A percentile compares a stretch with the other conserved stretches of the same genome.
phyloP scores from a whole-genome alignment of 2,888 invertebrate species.

The Caenorhabditis sinica region DNA sequence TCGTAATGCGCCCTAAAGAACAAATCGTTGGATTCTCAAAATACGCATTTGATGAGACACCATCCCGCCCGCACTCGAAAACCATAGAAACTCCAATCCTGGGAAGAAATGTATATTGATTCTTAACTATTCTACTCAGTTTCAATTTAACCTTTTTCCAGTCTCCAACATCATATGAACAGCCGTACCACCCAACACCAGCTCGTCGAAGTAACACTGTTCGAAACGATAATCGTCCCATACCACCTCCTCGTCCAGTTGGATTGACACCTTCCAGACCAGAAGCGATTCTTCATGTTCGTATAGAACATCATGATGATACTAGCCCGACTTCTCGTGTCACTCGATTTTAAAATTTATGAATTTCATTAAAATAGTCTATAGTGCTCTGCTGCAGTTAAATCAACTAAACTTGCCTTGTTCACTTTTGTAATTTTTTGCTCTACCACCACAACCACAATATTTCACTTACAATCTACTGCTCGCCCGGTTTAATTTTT shows the following conservation, averaged over 20 bases:
- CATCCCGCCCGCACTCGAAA: constrained; percentile 1
- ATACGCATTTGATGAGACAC: constrained; percentile 26
- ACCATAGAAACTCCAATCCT: constrained; percentile 53
- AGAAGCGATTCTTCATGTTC: constrained; percentile 22
- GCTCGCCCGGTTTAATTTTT: constrained; percentile 25
- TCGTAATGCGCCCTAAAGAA: constrained; percentile 45
- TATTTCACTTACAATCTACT: constrained; percentile 44
- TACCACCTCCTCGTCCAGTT: constrained; percentile 56
- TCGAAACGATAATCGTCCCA: constrained; percentile 44
- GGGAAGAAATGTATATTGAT: not conserved
- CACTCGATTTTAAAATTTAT: constrained; percentile 22
- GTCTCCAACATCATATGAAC: not conserved
- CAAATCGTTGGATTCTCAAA: constrained; percentile 58
- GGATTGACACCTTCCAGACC: not conserved
- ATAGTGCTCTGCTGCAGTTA: constrained; percentile 11
- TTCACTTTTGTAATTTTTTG: constrained; percentile 6
- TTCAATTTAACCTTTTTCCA: constrained; percentile 9
- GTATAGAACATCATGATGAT: constrained; percentile 24
- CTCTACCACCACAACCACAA: too few species aligned
- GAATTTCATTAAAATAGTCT: not conserved
- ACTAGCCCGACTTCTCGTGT: constrained; percentile 26
- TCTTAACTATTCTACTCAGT: not conserved
- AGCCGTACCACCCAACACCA: constrained; percentile 27
- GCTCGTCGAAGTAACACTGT: constrained; percentile 42
- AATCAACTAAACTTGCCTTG: constrained; percentile 23